Conservation (phyloP, 1,140 invertebrate genomes). For the Macrostomum lignano region DNA sequence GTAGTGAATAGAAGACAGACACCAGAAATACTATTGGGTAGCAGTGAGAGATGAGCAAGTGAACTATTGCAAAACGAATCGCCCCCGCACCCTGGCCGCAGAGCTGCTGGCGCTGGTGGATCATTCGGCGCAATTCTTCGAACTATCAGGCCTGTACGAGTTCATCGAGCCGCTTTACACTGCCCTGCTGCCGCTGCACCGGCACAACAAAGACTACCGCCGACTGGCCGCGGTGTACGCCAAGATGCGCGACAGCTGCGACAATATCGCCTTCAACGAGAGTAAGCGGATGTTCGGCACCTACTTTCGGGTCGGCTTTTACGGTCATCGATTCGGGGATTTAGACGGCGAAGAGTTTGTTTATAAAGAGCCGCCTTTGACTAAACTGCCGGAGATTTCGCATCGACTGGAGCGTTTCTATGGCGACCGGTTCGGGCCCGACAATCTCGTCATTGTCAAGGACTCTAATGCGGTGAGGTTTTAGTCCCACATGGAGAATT, state of each 20-base stretch:
- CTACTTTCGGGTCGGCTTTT: constrained; percentile 82
- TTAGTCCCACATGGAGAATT: too few species aligned
- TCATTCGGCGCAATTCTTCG: constrained; percentile 15
- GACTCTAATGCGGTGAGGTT: too few species aligned
- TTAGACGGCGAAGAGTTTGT: constrained; percentile 71
- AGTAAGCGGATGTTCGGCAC: constrained; percentile 83
- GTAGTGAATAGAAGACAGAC: neutral
- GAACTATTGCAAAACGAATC: neutral
- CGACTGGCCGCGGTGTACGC: constrained; percentile 66
- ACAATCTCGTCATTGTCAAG: too few species aligned
- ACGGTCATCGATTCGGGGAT: constrained; percentile 70
- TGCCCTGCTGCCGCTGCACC: constrained; percentile 54
- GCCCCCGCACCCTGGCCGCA: too few species aligned
- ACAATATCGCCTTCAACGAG: constrained; percentile 39
- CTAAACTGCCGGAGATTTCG: constrained; percentile 81
- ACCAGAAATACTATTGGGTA: neutral
- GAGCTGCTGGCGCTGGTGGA: too few species aligned
- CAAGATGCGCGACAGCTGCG: constrained; percentile 32
- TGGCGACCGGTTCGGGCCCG: constrained; percentile 54
- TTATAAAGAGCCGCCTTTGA: constrained; percentile 80
- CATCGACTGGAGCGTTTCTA: constrained; percentile 80
- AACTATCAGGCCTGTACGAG: constrained; percentile 83
- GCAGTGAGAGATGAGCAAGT: neutral
- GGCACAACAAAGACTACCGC: constrained; percentile 62
- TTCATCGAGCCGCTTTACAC: constrained; percentile 76